Percentiles rank a stretch among this genome's conserved stretches.
Evolutionary conservation across 2,113 vertebrate genomes (phyloP).

Genomic region (Lophura nycthemera): DNA sequence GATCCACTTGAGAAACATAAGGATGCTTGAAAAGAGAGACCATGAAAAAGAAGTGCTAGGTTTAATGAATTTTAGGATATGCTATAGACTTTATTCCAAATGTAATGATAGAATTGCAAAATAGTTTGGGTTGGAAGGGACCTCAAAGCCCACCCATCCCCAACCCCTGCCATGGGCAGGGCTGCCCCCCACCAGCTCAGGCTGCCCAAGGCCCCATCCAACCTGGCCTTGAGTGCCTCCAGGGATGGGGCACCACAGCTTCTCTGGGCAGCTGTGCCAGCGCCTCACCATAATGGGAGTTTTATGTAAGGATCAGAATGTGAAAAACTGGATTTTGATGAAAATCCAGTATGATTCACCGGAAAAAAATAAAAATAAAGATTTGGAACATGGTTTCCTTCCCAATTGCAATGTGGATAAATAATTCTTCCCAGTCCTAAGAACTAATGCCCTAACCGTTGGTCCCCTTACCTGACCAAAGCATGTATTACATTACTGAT

Average conservation of each 20-base stretch:
- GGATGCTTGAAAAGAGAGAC: background rate
- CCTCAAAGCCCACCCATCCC: background rate
- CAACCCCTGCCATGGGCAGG: background rate
- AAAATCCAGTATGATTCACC: background rate
- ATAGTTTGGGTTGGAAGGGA: background rate
- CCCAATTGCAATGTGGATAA: background rate
- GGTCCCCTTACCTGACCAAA: background rate
- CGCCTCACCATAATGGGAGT: background rate
- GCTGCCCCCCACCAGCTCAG: background rate
- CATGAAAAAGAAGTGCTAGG: background rate
- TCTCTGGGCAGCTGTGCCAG: background rate
- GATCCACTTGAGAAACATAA: background rate
- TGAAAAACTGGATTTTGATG: conserved; percentile 1
- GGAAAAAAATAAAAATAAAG: conserved; percentile 3
- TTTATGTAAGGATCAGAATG: background rate
- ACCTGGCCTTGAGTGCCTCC: background rate
- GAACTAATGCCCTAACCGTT: background rate
- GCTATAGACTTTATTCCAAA: background rate
- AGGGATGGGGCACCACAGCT: accelerated
- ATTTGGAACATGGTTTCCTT: background rate
- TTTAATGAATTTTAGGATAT: background rate
- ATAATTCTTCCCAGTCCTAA: background rate
- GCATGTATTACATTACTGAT: background rate
- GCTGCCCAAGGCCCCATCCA: background rate
- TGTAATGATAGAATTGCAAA: background rate